phyloP scores from a whole-genome alignment of 1,140 invertebrate genomes.

The Penaeus vannamei region DNA sequence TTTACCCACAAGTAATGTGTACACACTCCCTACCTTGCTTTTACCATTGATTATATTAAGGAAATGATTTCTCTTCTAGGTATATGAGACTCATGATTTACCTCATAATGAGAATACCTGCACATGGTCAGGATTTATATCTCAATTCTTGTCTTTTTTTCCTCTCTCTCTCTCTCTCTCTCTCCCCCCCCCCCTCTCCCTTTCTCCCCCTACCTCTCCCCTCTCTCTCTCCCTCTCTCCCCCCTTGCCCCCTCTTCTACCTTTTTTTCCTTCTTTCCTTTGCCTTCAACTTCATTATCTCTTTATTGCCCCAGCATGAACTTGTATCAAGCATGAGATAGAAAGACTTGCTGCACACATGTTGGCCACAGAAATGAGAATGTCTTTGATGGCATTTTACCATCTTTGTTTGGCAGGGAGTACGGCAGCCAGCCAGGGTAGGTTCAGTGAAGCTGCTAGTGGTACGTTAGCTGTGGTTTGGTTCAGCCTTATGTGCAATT shows the following conservation, averaged over 20 bases:
- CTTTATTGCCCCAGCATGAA: conserved; percentile 50
- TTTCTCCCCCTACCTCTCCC: too few species aligned
- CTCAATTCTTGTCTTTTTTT: conserved; percentile 57
- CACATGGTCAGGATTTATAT: conserved; percentile 50
- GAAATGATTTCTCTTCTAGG: conserved; percentile 63
- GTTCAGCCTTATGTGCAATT: conserved; percentile 66
- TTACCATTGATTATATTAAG: conserved; percentile 65
- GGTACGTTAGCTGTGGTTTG: conserved; percentile 55
- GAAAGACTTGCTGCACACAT: conserved; percentile 28
- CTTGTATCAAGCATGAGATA: conserved; percentile 46
- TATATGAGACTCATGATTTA: conserved; percentile 64
- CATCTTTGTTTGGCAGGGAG: conserved; percentile 22
- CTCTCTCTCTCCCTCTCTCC: too few species aligned
- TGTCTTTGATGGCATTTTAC: conserved; percentile 30
- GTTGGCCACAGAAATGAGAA: conserved; percentile 22
- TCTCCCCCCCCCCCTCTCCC: conserved; percentile 4
- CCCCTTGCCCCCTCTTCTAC: too few species aligned
- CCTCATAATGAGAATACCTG: conserved; percentile 60
- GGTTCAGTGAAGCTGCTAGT: conserved; percentile 50
- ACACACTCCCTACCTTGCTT: conserved; percentile 65
- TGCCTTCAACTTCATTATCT: conserved; percentile 41
- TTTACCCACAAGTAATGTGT: conserved; percentile 62
- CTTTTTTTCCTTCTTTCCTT: conserved; percentile 52
- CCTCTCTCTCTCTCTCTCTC: conserved; percentile 46
- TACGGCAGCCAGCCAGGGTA: conserved; percentile 48